Conservation (phyloP, 2,888 invertebrate species). For the Aspidiotus rigidus region DNA sequence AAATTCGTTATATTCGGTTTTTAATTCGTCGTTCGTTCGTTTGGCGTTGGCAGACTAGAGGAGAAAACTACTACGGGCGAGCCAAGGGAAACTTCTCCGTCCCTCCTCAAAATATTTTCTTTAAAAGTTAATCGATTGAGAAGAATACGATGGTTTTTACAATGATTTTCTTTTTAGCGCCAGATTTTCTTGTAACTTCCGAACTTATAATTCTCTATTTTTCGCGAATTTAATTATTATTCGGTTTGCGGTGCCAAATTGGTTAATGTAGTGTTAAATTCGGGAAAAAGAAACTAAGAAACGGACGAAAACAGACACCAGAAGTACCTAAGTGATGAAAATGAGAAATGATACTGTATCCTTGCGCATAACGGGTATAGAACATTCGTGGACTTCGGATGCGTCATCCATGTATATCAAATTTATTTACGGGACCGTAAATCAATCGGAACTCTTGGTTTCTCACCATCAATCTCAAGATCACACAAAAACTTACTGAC, state of each 20-base stretch:
- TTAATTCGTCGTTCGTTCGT: constrained; percentile 3
- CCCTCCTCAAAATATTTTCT: constrained; percentile 24
- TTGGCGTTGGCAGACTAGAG: background rate
- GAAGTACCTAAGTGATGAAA: too few species aligned
- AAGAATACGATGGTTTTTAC: constrained; percentile 19
- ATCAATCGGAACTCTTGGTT: too few species aligned
- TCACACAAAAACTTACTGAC: too few species aligned
- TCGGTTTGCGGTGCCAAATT: constrained; percentile 29
- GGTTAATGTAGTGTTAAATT: constrained; percentile 30
- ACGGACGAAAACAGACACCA: too few species aligned
- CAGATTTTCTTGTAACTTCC: constrained; percentile 32
- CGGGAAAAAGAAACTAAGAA: background rate
- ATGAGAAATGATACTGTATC: too few species aligned
- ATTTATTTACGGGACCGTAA: too few species aligned
- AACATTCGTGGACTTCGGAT: too few species aligned
- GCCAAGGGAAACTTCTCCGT: constrained; percentile 15
- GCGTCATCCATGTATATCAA: too few species aligned
- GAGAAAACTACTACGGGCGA: constrained; percentile 17
- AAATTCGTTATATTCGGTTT: constrained; percentile 32
- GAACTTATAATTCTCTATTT: constrained; percentile 27
- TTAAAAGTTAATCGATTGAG: constrained; percentile 32
- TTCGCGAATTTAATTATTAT: constrained; percentile 31
- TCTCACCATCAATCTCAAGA: too few species aligned
- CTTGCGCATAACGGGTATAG: too few species aligned
- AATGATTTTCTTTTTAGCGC: constrained; percentile 30